Evolutionary conservation across 2,888 invertebrate species (phyloP), one percentile per base, ranked within the genome.

Genomic region (Andrena chrysosceles): DNA sequence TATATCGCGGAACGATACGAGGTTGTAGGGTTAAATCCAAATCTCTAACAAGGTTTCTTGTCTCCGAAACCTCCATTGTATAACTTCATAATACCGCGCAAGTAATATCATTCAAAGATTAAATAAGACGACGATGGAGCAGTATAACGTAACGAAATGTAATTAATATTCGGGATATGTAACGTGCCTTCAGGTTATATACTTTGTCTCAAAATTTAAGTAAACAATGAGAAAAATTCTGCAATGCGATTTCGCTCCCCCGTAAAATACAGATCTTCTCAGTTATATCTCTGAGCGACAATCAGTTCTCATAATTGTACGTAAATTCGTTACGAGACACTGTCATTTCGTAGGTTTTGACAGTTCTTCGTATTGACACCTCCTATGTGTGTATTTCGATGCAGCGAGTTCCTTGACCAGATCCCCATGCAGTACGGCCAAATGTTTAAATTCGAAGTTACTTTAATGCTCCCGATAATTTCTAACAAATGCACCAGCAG

Each of bases 1-100:
- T 96, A 93, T 97, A 96, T 90, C 97, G 95, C 66, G 97, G 96
- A 59, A 93, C 92, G 49, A 90, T 90, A n/a, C 93, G 93, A 42
- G 93, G 93, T 83, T 94, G 94, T 60, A 93, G 85, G 56, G 93
- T 93, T 77, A 93, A 90, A 84, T 94, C 93, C 75, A 93, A 90
- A 85, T 94, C 94, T 85, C 89, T 93, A 90, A 94, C 91, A 79
- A 93, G 90, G 86, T 91, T 90, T 89, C 88, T 91, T 77, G 81
- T 86, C 74, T 90, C 91, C 81, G 90, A 87, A 80, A 89, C 85
- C 89, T 93, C 93, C 93, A 93, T 93, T 84, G 85, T 90, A 87
- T 72, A 89, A 86, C 88, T 80, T 91, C 92, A 93, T 92, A 91
- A 80, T 91, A 88, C 29, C 62, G 35, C 66, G 62, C 66, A 72